A percentile compares a stretch with the other conserved stretches of the same genome.
Evolutionary conservation across 2,888 invertebrate genomes (phyloP).

Genomic region (Unio delphinus): DNA sequence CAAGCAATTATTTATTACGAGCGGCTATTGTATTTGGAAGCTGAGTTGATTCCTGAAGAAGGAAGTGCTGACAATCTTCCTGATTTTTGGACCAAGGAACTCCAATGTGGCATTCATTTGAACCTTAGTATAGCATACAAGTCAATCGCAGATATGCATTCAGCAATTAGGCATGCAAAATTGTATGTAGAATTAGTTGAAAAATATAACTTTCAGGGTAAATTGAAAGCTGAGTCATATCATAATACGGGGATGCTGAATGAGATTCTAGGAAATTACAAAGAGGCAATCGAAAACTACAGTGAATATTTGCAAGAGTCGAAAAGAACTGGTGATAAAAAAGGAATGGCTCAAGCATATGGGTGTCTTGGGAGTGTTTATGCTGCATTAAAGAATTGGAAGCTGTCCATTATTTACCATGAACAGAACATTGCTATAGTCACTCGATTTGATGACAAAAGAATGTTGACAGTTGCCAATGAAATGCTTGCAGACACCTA

Average conservation of each 20-base stretch:
- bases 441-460: constrained; percentile 41
- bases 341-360: constrained; percentile 62
- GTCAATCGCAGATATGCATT: constrained; percentile 60
- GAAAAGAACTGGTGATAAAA: constrained; percentile 49
- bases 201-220: constrained; percentile 41
- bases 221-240: constrained; percentile 55
- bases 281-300: constrained; percentile 61
- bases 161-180: constrained; percentile 60
- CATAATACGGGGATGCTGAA: constrained; percentile 65
- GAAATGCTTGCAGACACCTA: constrained; percentile 65
- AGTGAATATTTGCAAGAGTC: constrained; percentile 54
- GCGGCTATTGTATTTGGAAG: constrained; percentile 63
- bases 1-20: constrained; percentile 67
- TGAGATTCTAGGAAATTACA: constrained; percentile 62
- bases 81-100: constrained; percentile 64
- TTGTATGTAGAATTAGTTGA: constrained; percentile 46
- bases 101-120: constrained; percentile 64
- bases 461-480: constrained; percentile 53
- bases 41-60: constrained; percentile 47
- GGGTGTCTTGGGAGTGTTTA: constrained; percentile 66
- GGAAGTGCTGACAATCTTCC: constrained; percentile 48
- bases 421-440: constrained; percentile 62
- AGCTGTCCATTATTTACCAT: constrained; percentile 59
- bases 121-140: constrained; percentile 69
- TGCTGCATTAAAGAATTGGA: constrained; percentile 59